A percentile compares a stretch with the other conserved stretches of the same genome.
Evolutionary conservation across 2,797 vertebrate genomes (phyloP).

Genomic region (Morus bassanus): DNA sequence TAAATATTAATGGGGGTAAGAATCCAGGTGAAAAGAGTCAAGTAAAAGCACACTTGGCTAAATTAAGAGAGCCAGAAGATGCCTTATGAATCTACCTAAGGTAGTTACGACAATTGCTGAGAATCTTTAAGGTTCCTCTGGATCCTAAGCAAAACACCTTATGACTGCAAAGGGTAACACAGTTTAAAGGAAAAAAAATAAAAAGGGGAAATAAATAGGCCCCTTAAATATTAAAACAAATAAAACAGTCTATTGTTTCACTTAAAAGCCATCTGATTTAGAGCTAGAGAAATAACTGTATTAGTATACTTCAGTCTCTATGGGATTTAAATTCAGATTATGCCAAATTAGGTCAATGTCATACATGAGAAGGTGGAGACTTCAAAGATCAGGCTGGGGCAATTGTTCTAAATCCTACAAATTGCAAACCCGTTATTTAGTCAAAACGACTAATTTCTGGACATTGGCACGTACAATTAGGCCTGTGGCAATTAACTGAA

Average conservation of each 20-base stretch:
- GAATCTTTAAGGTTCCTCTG: background rate
- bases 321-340: background rate
- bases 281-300: background rate
- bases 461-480: background rate
- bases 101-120: background rate
- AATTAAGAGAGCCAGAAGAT: background rate
- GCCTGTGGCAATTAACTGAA: background rate
- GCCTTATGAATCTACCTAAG: background rate
- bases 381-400: background rate
- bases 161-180: background rate
- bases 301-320: background rate
- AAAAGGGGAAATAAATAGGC: background rate
- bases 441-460: background rate
- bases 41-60: background rate
- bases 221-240: background rate
- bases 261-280: background rate
- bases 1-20: background rate
- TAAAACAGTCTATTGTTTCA: background rate
- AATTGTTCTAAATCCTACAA: background rate
- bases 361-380: background rate
- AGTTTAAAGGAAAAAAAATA: background rate
- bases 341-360: background rate
- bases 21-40: background rate
- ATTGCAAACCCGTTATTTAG: background rate
- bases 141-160: background rate